A percentile compares a stretch with the other conserved stretches of the same genome.
These are phyloP conservation scores for Neosilurus hyrtlii DNA, from an alignment of 2,797 vertebrate species.

Conservation along the genomic window DNA sequence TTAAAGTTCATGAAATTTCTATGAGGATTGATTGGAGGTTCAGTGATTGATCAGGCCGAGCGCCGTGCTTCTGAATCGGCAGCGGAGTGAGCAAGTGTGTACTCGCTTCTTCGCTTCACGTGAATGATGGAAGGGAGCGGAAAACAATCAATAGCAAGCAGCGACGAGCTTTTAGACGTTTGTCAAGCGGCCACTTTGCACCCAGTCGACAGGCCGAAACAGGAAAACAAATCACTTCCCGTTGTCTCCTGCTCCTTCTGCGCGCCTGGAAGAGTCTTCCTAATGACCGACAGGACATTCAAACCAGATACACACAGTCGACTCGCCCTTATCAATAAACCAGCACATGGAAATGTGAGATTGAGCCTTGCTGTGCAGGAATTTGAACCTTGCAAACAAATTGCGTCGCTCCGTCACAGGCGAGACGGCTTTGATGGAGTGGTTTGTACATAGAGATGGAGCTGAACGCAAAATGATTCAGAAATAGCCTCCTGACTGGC, in stretches of 20 bases:
- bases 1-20: constrained; percentile 78
- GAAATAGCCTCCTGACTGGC: constrained; percentile 47
- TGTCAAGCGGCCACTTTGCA: constrained; percentile 57
- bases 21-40: constrained; percentile 69
- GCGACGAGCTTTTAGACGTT: constrained; percentile 51
- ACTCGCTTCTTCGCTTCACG: constrained; percentile 9
- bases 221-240: constrained; percentile 64
- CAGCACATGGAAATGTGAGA: constrained; percentile 61
- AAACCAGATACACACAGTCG: constrained; percentile 17
- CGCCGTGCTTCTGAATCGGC: neutral
- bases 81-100: neutral
- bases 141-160: constrained; percentile 58
- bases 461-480: constrained; percentile 53
- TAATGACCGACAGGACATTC: constrained; percentile 54
- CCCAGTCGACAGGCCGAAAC: constrained; percentile 59
- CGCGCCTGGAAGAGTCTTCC: constrained; percentile 44
- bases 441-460: constrained; percentile 52
- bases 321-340: constrained; percentile 65
- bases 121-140: constrained; percentile 13
- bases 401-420: constrained; percentile 44
- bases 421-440: constrained; percentile 48
- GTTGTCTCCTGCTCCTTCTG: constrained; percentile 51
- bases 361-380: constrained; percentile 53
- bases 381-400: constrained; percentile 44
- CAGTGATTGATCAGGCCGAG: constrained; percentile 62